Evolutionary conservation across 2,888 invertebrate genomes (phyloP), one percentile per base, ranked within the genome.

Genomic region (Meghimatium bilineatum): DNA sequence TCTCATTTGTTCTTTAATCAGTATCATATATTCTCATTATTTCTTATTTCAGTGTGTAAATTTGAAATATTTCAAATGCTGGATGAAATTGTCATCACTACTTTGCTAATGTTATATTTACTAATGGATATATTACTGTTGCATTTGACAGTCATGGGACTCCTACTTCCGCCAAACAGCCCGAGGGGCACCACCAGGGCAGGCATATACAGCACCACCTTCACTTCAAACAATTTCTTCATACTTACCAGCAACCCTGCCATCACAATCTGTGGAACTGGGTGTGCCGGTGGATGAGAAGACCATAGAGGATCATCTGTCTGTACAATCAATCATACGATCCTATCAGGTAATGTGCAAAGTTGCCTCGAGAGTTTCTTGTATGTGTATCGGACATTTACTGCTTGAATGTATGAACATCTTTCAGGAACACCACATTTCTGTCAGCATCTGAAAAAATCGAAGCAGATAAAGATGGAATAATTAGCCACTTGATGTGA

Each of bases 311-410:
- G 99, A 99, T 94, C 99, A 99, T 95, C 95, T 99, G 88, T 98
- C 99, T 80, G 99, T 99, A 23, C 99, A 99, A 94, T 97, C 98
- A 84, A 98, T 99, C 94, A 99, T 99, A 94, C 95, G 99, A 93
- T 98, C 99, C 93, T 99, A 99, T 94, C 99, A 99, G 97, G 99
- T 99, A 81, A 74, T 72, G 72, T 63, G n/a, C 60, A 63, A n/a
- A 12, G 26, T n/a, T 63, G 56, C n/a, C n/a, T n/a, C n/a, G n/a
- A n/a, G n/a, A n/a, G n/a, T n/a, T n/a, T n/a, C n/a, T n/a, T n/a
- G n/a, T n/a, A n/a, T n/a, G n/a, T n/a, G n/a, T n/a, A n/a, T n/a
- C n/a, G n/a, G n/a, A n/a, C n/a, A n/a, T n/a, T n/a, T n/a, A n/a
- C n/a, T n/a, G n/a, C n/a, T n/a, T n/a, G n/a, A n/a, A n/a, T n/a